Conservation (phyloP, 37 sponge, comb jelly and placozoan genomes). For the Lycopodina hypogea region DNA sequence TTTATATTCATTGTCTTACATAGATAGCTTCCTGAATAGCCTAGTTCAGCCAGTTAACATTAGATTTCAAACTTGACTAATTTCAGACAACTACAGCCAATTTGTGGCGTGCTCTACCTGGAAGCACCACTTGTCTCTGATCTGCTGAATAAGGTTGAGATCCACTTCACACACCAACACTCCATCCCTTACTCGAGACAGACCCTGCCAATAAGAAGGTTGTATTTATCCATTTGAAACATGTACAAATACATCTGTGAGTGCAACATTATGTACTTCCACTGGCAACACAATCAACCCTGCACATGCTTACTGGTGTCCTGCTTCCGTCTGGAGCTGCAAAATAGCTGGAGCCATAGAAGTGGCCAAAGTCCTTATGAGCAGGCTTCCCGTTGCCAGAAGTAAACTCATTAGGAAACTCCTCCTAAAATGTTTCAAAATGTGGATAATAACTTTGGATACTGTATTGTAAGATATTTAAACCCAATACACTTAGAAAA, state of each 20-base stretch:
- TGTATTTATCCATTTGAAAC: neutral
- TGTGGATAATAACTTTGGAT: neutral
- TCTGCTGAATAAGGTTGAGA: slow-evolving; percentile 84
- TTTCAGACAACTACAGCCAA: too few species aligned
- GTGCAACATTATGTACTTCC: neutral
- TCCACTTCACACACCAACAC: slow-evolving; percentile 82
- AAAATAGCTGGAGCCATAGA: slow-evolving; percentile 96
- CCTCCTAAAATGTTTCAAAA: slow-evolving; percentile 51
- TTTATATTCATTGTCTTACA: too few species aligned
- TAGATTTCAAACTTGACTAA: too few species aligned
- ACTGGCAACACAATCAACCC: too few species aligned
- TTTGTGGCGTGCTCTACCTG: slow-evolving; percentile 38
- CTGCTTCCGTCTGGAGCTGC: slow-evolving; percentile 92
- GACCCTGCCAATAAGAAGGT: slow-evolving; percentile 71
- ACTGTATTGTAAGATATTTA: neutral
- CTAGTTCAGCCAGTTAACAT: too few species aligned
- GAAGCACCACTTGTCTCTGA: slow-evolving; percentile 93
- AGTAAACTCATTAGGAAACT: slow-evolving; percentile 90
- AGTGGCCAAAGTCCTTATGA: slow-evolving; percentile 96
- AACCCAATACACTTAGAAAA: too few species aligned
- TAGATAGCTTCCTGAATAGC: too few species aligned
- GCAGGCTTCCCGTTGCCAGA: slow-evolving; percentile 94
- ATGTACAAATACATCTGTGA: too few species aligned
- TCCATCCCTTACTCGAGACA: slow-evolving; percentile 82
- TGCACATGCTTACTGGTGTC: slow-evolving; percentile 74